Evolutionary conservation across 2,113 vertebrate genomes (phyloP), one percentile per base, ranked within the genome.

Genomic region (Conger conger): DNA sequence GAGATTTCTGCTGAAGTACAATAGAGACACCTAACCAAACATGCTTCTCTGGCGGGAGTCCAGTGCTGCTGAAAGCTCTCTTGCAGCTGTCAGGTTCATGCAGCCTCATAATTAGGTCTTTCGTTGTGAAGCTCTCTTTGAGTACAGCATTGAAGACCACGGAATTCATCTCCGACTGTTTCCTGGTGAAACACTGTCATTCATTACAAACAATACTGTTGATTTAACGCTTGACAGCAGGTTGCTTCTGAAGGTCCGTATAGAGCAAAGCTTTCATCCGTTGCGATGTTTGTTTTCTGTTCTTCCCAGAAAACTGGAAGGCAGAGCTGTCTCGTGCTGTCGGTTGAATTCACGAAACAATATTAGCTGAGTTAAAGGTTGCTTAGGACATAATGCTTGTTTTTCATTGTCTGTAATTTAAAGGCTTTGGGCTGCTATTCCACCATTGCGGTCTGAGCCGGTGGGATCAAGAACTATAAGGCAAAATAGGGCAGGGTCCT

Each of bases 161-260:
- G 23, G 37, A 80, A 79, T 35, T 42, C n/a, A 73, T 73, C 68
- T 73, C 68, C n/a, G 11, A 30, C 17, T 53, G 38, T 36, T 81
- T 85, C 15, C 83, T 80, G 83, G 20, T 36, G 23, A 27, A 63
- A 13, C 13, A 11, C 37, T 68, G 38, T 45, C n/a, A 20, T 30
- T 85, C 63, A 86, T 38, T 86, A 54, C 30, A 82, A 38, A 57
- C 60, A 81, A 38, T 77, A 27, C 30, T 81, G 78, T 85, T 68
- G n/a, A 76, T 81, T 85, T 68, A 37, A 50, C 36, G 11, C 53
- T 33, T 81, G 84, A 54, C 33, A 23, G 35, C 68, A 77, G 4
- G 16, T n/a, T 40, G 20, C 40, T 82, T n/a, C 68, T 38, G 57
- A 4, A 42, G 50, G 57, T 76, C 11, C 79, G 16, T 38, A 23